Percentiles rank a stretch among this genome's conserved stretches.
These are phyloP conservation scores for Tenebrio molitor DNA, from an alignment of 1,140 invertebrate genomes.

Conservation along the genomic window DNA sequence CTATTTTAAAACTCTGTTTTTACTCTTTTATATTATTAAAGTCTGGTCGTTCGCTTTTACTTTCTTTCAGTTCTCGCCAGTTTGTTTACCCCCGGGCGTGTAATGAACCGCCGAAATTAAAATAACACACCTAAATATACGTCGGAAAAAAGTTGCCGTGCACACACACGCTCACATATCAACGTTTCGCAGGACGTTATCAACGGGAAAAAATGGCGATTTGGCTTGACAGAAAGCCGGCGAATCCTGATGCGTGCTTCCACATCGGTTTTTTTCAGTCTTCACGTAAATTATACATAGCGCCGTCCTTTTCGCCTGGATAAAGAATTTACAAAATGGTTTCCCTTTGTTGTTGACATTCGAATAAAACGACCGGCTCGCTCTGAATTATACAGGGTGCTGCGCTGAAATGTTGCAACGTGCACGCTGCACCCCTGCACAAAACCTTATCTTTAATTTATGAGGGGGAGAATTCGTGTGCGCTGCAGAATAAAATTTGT, in stretches of 20 bases:
- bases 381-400: constrained; percentile 4
- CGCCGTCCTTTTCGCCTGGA: neutral
- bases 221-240: neutral
- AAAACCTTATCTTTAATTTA: constrained; percentile 8
- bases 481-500: neutral
- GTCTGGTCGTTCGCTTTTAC: constrained; percentile 38
- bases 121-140: constrained; percentile 35
- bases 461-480: neutral
- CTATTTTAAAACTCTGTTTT: constrained; percentile 36
- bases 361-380: neutral
- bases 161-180: too few species aligned
- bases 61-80: constrained; percentile 30
- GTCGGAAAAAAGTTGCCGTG: neutral
- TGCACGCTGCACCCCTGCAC: neutral
- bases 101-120: constrained; percentile 38
- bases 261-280: neutral
- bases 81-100: constrained; percentile 33
- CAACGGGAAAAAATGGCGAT: constrained; percentile 3
- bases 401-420: neutral
- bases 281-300: constrained; percentile 5
- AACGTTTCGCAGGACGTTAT: neutral
- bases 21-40: constrained; percentile 41
- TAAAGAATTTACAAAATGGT: constrained; percentile 2
- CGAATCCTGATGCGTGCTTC: constrained; percentile 4
- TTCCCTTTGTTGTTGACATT: neutral